phyloP scores from a whole-genome alignment of 2,797 vertebrate species.

The Fratercula arctica region DNA sequence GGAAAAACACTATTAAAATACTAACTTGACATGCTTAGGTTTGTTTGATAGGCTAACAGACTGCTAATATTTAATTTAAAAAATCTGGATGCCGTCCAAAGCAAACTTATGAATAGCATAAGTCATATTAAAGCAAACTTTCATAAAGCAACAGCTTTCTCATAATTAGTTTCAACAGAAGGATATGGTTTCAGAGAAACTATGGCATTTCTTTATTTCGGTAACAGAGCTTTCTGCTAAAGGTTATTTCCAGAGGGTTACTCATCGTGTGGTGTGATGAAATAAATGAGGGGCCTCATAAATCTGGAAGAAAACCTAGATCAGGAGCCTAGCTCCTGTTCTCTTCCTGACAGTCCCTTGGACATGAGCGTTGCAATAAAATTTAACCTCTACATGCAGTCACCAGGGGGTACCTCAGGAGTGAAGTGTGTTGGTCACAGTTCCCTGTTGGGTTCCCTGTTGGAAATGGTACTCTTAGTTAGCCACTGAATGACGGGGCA shows the following conservation, averaged over 20 bases:
- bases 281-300: neutral
- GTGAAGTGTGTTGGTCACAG: neutral
- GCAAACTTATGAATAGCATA: conserved; percentile 59
- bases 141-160: conserved; percentile 61
- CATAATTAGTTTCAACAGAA: conserved; percentile 61
- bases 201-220: conserved; percentile 33
- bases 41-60: conserved; percentile 65
- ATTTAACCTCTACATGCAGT: neutral
- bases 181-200: conserved; percentile 35
- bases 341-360: neutral
- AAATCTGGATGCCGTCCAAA: conserved; percentile 56
- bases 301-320: neutral
- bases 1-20: conserved; percentile 47
- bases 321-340: neutral
- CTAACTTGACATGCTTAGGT: conserved; percentile 43
- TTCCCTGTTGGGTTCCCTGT: neutral
- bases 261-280: neutral
- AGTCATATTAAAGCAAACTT: conserved; percentile 68
- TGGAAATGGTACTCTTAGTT: neutral
- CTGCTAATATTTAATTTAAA: conserved; percentile 65
- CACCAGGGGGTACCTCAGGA: rapidly evolving
- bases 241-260: conserved; percentile 49
- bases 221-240: conserved; percentile 26
- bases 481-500: neutral
- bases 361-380: neutral